Base-by-base conservation (phyloP, 2,113 vertebrate species). In the Emydura subglobosa region DNA sequence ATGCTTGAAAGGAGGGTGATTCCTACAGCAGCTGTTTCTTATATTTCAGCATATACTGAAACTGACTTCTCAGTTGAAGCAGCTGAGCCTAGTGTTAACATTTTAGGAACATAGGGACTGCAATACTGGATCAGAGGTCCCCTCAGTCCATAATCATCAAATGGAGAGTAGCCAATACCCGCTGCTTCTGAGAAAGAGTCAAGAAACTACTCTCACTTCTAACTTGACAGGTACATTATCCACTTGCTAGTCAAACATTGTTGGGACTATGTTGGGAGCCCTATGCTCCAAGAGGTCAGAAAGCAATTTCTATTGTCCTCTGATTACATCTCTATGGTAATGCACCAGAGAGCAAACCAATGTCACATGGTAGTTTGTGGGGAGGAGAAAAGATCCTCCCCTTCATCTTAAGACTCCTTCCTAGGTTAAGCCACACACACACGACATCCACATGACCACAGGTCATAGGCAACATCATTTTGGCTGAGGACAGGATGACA, bases 401-500 rank as follows among this genome's bases (percentile, higher is more conserved):
- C 44, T 44, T 39, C 42, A 34, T 17, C 22, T 34, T 29, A 80
- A 29, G 65, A 87, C 31, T 72, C 12, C 13, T 50, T 39, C 17
- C 16, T 82, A 59, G 81, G 74, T n/a, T 53, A 82, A 39, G 13
- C 12, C n/a, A 29, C 6, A 59, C 10, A n/a, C 2, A 42, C 86
- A 89, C 94, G 57, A 79, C 54, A 89, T 51, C 17, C 79, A 88
- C 57, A 42, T 12, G 85, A 79, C 16, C 6, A 59, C 61, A 10
- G 10, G 72, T 74, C 50, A 4, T 79, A 91, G 91, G 94, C 92
- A 91, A 9, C 19, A 79, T 49, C 54, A 74, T 13, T n/a, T 47
- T 88, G 44, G 82, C 74, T 17, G 47, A 94, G 79, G 86, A 61
- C 39, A 87, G 47, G 7, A 97, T 81, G 92, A 59, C 34, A 84